phyloP scores from a whole-genome alignment of 2,113 vertebrate species.

The Trematocara stigmaticum region DNA sequence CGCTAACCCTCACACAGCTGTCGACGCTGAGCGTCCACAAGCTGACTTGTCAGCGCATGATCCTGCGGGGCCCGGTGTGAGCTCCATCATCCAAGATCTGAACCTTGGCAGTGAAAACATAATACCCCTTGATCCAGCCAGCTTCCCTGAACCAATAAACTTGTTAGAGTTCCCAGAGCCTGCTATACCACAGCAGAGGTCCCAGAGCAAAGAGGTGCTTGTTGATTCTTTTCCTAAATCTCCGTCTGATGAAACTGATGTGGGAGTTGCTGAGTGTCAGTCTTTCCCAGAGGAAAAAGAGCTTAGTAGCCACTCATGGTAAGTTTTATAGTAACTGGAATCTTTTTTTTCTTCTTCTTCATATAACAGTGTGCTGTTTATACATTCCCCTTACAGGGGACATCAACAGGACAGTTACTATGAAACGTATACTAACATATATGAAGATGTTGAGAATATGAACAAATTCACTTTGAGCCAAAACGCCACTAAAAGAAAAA shows the following conservation, averaged over 20 bases:
- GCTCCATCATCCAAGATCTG: not conserved
- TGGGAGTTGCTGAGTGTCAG: slow-evolving; percentile 11
- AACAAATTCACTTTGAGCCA: slow-evolving; percentile 40
- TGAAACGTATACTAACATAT: slow-evolving; percentile 52
- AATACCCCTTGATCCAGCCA: slow-evolving; percentile 28
- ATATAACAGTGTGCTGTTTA: not conserved
- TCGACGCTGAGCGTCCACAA: not conserved
- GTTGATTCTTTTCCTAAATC: not conserved
- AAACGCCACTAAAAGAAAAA: slow-evolving; percentile 51
- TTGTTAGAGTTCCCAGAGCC: slow-evolving; percentile 25
- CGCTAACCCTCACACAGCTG: not conserved
- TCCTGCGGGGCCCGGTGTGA: not conserved
- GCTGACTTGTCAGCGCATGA: not conserved
- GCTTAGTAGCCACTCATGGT: slow-evolving; percentile 23
- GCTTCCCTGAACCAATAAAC: slow-evolving; percentile 40
- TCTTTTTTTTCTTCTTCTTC: not conserved
- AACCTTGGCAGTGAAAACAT: slow-evolving; percentile 33
- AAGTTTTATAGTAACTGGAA: not conserved
- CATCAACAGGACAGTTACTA: slow-evolving; percentile 24
- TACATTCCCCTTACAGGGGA: not conserved
- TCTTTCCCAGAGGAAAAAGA: slow-evolving; percentile 5
- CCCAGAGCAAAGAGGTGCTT: not conserved
- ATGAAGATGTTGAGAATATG: slow-evolving; percentile 67
- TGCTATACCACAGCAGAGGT: not conserved
- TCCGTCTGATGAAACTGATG: slow-evolving; percentile 7